These are phyloP conservation scores for Himantopus leucocephalus DNA, from an alignment of 2,113 vertebrate genomes.

Conservation along the genomic window DNA sequence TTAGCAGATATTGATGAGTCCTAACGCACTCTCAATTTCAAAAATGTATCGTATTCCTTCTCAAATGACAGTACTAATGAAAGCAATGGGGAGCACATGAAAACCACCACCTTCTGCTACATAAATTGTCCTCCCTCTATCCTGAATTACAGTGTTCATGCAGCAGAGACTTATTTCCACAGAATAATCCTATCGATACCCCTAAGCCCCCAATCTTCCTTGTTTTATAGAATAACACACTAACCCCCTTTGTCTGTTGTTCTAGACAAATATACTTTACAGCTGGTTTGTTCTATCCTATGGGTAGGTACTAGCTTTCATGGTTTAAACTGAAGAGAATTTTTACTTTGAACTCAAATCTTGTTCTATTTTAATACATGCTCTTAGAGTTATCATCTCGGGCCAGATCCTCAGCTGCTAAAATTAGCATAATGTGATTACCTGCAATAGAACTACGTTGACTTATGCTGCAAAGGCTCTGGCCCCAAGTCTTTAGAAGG, in stretches of 20 bases:
- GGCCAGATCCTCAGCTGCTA: constrained; percentile 12
- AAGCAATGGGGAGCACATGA: background rate
- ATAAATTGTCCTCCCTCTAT: constrained; percentile 14
- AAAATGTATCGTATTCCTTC: background rate
- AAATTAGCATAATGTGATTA: constrained; percentile 1
- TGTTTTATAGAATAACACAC: constrained; percentile 27
- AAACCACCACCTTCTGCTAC: constrained; percentile 2
- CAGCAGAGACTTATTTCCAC: constrained; percentile 10
- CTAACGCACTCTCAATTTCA: background rate
- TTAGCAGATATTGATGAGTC: background rate
- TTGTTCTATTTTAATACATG: constrained; percentile 25
- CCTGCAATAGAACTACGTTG: background rate
- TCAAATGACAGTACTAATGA: constrained; percentile 25
- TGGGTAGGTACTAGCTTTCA: constrained; percentile 39
- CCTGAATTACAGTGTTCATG: constrained; percentile 24
- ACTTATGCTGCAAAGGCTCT: background rate
- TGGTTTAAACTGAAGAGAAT: background rate
- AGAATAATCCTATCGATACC: background rate
- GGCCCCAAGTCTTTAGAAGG: constrained; percentile 3
- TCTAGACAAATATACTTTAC: constrained; percentile 37
- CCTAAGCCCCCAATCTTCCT: background rate
- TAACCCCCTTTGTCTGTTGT: constrained; percentile 6
- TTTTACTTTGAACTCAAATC: constrained; percentile 35
- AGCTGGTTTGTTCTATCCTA: constrained; percentile 3
- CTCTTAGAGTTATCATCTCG: background rate